These are phyloP conservation scores for Thera britannica DNA, from an alignment of 2,888 invertebrate genomes.

Conservation along the genomic window DNA sequence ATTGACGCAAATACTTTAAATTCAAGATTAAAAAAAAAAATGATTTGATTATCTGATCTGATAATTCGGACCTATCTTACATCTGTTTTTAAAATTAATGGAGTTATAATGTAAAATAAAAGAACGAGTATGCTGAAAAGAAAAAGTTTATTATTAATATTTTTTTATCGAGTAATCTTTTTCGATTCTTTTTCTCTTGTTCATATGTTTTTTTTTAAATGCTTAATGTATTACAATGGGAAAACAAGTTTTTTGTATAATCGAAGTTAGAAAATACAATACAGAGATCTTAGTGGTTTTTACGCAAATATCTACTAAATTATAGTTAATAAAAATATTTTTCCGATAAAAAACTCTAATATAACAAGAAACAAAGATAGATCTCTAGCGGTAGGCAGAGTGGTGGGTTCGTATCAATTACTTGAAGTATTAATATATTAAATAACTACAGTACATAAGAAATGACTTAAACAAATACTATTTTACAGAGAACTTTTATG, in stretches of 20 bases:
- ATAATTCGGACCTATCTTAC: neutral
- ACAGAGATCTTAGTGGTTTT: conserved; percentile 28
- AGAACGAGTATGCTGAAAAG: conserved; percentile 66
- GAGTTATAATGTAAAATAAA: conserved; percentile 48
- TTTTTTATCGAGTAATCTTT: conserved; percentile 50
- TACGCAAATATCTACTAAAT: conserved; percentile 18
- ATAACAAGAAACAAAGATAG: conserved; percentile 57
- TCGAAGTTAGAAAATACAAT: conserved; percentile 15
- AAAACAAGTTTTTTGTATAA: conserved; percentile 23
- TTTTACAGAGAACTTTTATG: conserved; percentile 3
- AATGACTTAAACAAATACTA: conserved; percentile 22
- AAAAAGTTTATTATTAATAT: conserved; percentile 64
- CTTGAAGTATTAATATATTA: conserved; percentile 23
- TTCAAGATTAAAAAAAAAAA: too few relatives aligned
- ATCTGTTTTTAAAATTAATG: neutral
- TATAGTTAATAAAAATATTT: conserved; percentile 33
- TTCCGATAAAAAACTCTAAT: conserved; percentile 53
- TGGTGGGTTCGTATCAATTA: conserved; percentile 60
- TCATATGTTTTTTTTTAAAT: conserved; percentile 43
- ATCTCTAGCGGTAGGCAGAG: conserved; percentile 67
- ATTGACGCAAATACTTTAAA: too few relatives aligned
- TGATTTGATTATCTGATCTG: too few relatives aligned
- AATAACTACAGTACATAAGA: conserved; percentile 22
- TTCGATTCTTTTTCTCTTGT: conserved; percentile 48
- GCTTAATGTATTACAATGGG: conserved; percentile 29